phyloP scores from a whole-genome alignment of 1,140 invertebrate species.

The Eriocheir sinensis region DNA sequence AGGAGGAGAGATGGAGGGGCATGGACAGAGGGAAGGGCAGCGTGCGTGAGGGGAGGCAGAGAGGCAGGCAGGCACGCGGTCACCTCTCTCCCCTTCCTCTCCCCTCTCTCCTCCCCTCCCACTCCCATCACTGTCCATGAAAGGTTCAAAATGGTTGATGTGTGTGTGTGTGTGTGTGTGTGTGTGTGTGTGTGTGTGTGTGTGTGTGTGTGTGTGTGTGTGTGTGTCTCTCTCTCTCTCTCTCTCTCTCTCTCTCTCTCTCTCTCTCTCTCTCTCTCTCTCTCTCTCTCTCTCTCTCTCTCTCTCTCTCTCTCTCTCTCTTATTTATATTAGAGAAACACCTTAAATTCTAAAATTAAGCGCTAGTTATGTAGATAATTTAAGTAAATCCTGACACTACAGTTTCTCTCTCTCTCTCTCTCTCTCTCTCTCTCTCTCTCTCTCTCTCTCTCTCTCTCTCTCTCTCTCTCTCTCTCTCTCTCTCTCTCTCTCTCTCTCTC shows the following conservation, averaged over 20 bases:
- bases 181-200: neutral
- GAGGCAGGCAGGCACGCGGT: neutral
- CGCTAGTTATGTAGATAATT: too few relatives aligned
- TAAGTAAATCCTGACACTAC: too few relatives aligned
- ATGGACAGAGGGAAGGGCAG: neutral
- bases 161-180: too few relatives aligned
- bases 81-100: neutral
- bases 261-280: neutral
- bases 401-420: neutral
- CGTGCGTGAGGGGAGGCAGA: neutral
- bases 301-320: neutral
- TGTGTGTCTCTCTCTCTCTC: neutral
- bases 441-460: conserved; percentile 37
- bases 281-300: neutral
- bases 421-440: neutral
- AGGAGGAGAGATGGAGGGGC: neutral
- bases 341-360: too few relatives aligned
- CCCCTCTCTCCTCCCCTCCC: neutral
- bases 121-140: neutral
- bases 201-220: neutral
- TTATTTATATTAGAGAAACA: too few relatives aligned
- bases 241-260: neutral
- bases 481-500: neutral
- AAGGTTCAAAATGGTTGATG: conserved; percentile 12
- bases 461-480: neutral